Base-by-base conservation (phyloP, 2,797 vertebrate species). In the Myoxocephalus aenaeus region DNA sequence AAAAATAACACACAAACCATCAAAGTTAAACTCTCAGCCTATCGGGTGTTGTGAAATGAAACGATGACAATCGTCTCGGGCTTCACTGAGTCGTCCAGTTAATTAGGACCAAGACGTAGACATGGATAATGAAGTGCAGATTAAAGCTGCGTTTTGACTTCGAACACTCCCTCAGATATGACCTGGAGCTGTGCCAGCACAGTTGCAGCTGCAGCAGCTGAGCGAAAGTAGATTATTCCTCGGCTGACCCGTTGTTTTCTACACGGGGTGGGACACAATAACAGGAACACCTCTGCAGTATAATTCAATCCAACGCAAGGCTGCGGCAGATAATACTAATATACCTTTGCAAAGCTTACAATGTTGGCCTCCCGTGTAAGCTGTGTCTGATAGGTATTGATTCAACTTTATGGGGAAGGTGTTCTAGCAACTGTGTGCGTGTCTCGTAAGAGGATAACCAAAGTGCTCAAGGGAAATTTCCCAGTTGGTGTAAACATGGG, bases 1-100 rank as follows among this genome's bases (percentile, higher is more conserved):
- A 54, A 27, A 25, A 83, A 80, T 77, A 79, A 11, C 66, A 51
- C 50, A 3, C 34, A 34, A 46, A 66, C 65, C 64, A 53, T 34
- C 11, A 0, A 32, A 56, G 73, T 80, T 70, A 71, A 75, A 84
- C 77, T 20, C 40, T 4, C 29, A 66, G 40, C 42, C 63, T 18
- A 66, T 77, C 70, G 29, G 51, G 54, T 50, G 53, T 34, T 22
- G 29, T 46, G 57, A 77, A 85, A 84, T 86, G 54, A 86, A 73
- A 59, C 78, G 56, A n/a, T 64, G 63, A 50, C 64, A 63, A 14
- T 70, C 72, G 70, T 12, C 58, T 79, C 66, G n/a, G n/a, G n/a
- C n/a, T n/a, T 57, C 40, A 61, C 32, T 54, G 44, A 48, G 42
- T 34, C 38, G 73, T 70, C 67, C 54, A 51, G 65, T 48, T 75